phyloP scores from a whole-genome alignment of 2,888 invertebrate genomes.

The Ornithoptera priamus region DNA sequence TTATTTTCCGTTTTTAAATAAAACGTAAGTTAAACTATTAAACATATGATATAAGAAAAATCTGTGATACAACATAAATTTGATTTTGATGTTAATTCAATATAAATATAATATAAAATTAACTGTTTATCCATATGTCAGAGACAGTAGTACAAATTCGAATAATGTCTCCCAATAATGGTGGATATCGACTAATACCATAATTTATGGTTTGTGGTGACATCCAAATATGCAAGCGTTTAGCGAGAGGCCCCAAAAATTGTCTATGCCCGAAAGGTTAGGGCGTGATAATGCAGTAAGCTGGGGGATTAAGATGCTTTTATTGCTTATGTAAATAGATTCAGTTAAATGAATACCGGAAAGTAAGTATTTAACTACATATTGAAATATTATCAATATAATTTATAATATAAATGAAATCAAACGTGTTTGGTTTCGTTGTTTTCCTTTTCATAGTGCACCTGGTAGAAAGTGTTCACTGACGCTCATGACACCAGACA shows the following conservation, averaged over 20 bases:
- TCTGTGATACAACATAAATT: background rate
- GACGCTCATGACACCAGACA: no score
- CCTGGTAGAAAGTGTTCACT: no score
- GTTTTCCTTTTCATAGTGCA: no score
- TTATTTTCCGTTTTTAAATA: no score
- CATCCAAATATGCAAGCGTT: conserved; percentile 51
- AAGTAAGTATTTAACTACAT: background rate
- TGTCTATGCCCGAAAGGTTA: conserved; percentile 43
- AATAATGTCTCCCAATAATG: conserved; percentile 55
- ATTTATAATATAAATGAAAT: no score
- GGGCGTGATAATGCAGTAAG: conserved; percentile 64
- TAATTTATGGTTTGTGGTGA: conserved; percentile 67
- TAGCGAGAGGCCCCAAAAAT: conserved; percentile 40
- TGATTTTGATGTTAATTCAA: conserved; percentile 7
- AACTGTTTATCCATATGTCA: conserved; percentile 48
- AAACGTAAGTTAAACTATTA: no score
- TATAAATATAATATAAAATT: conserved; percentile 36
- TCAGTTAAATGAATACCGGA: conserved; percentile 17
- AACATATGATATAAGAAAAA: background rate
- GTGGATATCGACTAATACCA: conserved; percentile 56
- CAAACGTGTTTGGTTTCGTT: no score
- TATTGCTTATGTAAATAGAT: conserved; percentile 49
- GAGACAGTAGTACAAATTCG: conserved; percentile 38
- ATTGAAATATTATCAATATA: background rate
- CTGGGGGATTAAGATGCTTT: conserved; percentile 61